A percentile compares a stretch with the other conserved stretches of the same genome.
These are phyloP conservation scores for Misgurnus mizolepis DNA, from an alignment of 2,113 vertebrate genomes.

Conservation along the genomic window DNA sequence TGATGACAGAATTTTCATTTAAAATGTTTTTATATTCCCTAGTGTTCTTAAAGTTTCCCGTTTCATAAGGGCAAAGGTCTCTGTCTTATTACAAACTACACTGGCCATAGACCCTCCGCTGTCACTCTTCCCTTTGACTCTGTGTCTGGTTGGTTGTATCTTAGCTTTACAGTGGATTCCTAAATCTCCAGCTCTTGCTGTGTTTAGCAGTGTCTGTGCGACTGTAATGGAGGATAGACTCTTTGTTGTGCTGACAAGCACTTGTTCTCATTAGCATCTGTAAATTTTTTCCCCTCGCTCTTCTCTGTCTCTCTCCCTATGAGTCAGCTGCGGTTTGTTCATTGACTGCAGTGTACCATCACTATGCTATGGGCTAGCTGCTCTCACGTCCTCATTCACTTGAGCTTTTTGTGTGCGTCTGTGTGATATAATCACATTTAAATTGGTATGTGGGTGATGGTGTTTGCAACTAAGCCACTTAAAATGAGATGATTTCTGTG, in stretches of 20 bases:
- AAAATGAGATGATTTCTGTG: neutral
- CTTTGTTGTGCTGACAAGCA: no score
- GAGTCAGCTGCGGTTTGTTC: constrained; percentile 3
- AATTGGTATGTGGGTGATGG: constrained; percentile 20
- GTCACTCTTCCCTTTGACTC: neutral
- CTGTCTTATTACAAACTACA: constrained; percentile 5
- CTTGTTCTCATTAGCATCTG: neutral
- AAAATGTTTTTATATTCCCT: no score
- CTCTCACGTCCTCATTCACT: neutral
- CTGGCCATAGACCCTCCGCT: neutral
- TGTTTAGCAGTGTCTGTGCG: neutral
- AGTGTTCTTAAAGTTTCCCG: no score
- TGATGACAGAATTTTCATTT: no score
- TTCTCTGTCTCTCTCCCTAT: neutral
- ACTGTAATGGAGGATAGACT: neutral
- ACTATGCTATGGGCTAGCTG: neutral
- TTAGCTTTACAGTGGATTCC: neutral
- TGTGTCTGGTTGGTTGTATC: neutral
- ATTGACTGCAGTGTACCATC: constrained; percentile 19
- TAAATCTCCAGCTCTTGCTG: neutral
- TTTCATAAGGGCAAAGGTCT: no score
- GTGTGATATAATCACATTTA: constrained; percentile 4
- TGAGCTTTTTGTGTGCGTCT: constrained; percentile 6
- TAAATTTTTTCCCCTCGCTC: neutral
- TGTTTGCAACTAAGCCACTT: constrained; percentile 31